Evolutionary conservation across 2,113 vertebrate species (phyloP), one percentile per base, ranked within the genome.

Genomic region (Equus quagga): DNA sequence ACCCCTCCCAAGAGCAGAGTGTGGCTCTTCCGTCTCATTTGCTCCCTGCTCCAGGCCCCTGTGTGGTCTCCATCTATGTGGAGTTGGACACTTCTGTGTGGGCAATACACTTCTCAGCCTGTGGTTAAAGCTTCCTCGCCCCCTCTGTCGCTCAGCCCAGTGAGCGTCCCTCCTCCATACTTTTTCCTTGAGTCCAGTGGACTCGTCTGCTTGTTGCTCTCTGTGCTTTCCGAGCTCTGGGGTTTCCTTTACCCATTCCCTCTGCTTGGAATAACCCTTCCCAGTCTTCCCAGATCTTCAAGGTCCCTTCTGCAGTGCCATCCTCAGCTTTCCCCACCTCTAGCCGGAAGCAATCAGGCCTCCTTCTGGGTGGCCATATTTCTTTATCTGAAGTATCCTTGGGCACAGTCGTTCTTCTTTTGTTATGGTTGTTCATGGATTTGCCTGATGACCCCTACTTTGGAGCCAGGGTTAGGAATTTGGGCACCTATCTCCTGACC

Each of bases 61-160:
- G 11, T 36, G 82, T 75, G 90, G 69, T 49, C 80, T 86, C 19
- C 18, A 2, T 14, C 8, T 4, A 0, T 0, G 33, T 8, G 85
- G 18, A 2, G 33, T 10, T 1, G 28, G 49, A 44, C 41, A 11
- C 26, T 7, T 56, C 4, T 3, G 6, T 0, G 51, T 3, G 1
- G 24, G 46, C 5, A n/a, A 4, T 11, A 10, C 2, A 31, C 23
- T 8, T 24, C 9, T 19, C 31, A 49, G 69, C 12, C 56, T 46
- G 6, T 8, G 49, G 26, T 49, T 3, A 1, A 36, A 8, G 49
- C 26, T 6, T 17, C 46, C n/a, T 41, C 19, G 13, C 26, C 51
- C 12, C 54, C 31, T 72, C 58, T 0, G 5, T 10, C 23, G 5
- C 41, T 56, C 65, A 31, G 65, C 24, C 19, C 26, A n/a, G 19